Evolutionary conservation across 1,140 invertebrate species (phyloP), one percentile per base, ranked within the genome.

Genomic region (Drosophila repletoides): DNA sequence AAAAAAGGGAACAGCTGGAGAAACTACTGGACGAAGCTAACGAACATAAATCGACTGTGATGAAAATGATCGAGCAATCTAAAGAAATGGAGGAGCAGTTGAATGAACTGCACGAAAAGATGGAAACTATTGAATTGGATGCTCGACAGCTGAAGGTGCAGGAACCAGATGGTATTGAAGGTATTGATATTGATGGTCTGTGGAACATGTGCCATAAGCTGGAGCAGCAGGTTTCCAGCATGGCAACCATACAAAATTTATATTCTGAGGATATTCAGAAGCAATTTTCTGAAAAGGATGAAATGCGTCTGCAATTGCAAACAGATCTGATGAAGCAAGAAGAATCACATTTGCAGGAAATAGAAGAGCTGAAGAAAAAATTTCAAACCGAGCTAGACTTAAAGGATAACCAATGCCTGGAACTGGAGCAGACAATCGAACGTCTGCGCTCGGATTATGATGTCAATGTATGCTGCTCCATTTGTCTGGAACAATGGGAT

Each of bases 401-500:
- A 10, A 43, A 43, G 40, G 21, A 43, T 14, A 10, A 48, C 28
- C 22, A 12, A 7, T 48, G 43, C 26, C 2, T 48, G 43, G 15
- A 48, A 21, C 26, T 31, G 2, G 15, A 48, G 3, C 5, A 31
- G 0, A 5, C 19, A 29, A 17, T 48, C 7, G 28, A 17, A 1
- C 28, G 15, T 1, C 28, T n/a, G 2, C 28, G 45, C 2, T 15
- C 7, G 7, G n/a, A 19, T 3, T 4, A 48, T 5, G 45, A 48
- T n/a, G 0, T 5, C 1, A 31, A 14, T 19, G 15, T 17, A 2
- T 31, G 91, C 0, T 98, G 97, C 76, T 92, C 95, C 0, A 97
- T 98, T 64, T 98, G 97, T 79, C 92, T 97, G 72, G 96, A 97
- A 41, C 88, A 91, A 7, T 98, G 95, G 95, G 95, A 94, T 1